Base-by-base conservation (phyloP, 2,113 vertebrate species). In the Garra rufa region DNA sequence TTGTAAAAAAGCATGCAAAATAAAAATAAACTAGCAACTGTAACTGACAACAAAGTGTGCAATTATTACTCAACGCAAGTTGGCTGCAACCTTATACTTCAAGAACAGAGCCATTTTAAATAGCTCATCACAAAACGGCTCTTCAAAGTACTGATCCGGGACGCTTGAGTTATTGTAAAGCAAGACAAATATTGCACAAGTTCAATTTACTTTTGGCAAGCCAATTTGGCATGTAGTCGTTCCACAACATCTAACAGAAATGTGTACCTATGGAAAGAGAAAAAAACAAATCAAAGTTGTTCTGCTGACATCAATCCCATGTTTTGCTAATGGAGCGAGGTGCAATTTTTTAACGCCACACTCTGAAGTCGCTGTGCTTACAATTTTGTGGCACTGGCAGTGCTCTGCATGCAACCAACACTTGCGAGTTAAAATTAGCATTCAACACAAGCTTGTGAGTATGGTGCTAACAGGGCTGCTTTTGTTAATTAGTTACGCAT, bases 401-500 rank as follows among this genome's bases (percentile, higher is more conserved):
- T 88, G 83, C 81, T 85, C 88, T 63, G 67, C 46, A 85, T 86
- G 65, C 63, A 88, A 89, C 86, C 87, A 80, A 87, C 69, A 85
- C 24, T 17, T 82, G 74, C 85, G 67, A 87, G 84, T 86, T 90
- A 71, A 86, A 88, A 94, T 93, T 91, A 92, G 92, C 90, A 92
- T 93, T 92, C 91, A 88, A 87, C 48, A 82, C 87, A 90, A 90
- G 92, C 92, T 89, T 85, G 69, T 84, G 87, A 88, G 90, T 85
- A 83, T 46, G 69, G 83, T 65, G 89, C 90, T 91, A 92, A 93
- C 92, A 93, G 89, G 88, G 89, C 89, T 30, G 90, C 93, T 93
- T 94, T 92, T 94, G 93, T 93, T 92, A 93, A 94, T 94, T 94
- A 93, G 92, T 91, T 88, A 93, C 90, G 92, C 92, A 92, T 92